These are phyloP conservation scores for Hyaena hyaena DNA, from an alignment of 2,113 vertebrate genomes.

Conservation along the genomic window DNA sequence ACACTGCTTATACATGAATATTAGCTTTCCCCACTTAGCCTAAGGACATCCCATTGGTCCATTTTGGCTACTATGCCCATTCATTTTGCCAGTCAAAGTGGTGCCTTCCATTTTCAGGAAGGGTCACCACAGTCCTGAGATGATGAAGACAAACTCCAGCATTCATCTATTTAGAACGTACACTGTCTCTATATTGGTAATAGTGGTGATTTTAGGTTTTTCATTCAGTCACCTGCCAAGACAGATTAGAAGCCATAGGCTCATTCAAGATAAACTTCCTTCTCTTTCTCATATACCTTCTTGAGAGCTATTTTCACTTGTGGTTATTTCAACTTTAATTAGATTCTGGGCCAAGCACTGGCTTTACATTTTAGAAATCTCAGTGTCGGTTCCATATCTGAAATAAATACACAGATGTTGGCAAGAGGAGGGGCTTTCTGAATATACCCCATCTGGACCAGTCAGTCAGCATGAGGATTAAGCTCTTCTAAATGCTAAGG, in stretches of 20 bases:
- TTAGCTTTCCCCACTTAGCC: not conserved
- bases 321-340: not conserved
- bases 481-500: conserved; percentile 76
- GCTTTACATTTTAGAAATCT: conserved; percentile 67
- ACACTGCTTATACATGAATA: not conserved
- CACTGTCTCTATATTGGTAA: not conserved
- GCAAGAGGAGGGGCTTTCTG: conserved; percentile 80
- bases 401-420: conserved; percentile 85
- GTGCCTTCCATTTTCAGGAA: not conserved
- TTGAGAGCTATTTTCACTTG: not conserved
- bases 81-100: not conserved
- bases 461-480: conserved; percentile 76
- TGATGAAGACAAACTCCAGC: not conserved
- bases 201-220: not conserved
- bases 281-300: not conserved
- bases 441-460: conserved; percentile 77
- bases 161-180: not conserved
- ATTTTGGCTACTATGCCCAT: not conserved
- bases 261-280: not conserved
- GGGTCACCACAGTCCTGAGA: not conserved
- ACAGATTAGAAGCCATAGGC: not conserved
- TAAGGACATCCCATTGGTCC: not conserved
- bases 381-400: conserved; percentile 75
- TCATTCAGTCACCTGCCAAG: not conserved
- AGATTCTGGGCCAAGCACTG: not conserved